Evolutionary conservation across 1,140 invertebrate genomes (phyloP).

Genomic region (Onthophagus taurus): DNA sequence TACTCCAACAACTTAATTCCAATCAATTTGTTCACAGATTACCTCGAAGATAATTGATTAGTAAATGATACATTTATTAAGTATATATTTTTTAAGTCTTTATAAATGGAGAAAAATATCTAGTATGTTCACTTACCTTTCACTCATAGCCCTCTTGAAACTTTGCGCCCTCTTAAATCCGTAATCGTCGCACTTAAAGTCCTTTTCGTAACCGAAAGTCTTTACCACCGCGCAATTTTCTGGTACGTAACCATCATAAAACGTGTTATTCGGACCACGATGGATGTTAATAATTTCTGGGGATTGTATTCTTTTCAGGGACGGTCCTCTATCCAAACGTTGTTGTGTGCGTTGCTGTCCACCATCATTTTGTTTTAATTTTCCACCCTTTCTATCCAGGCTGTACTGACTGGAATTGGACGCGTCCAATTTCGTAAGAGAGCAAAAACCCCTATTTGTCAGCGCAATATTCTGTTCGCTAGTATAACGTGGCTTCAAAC

Average conservation of each 20-base stretch:
- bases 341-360: conserved; percentile 25
- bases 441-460: conserved; percentile 26
- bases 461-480: conserved; percentile 23
- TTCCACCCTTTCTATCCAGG: conserved; percentile 24
- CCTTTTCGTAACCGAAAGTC: conserved; percentile 24
- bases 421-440: conserved; percentile 25
- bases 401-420: conserved; percentile 27
- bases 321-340: conserved; percentile 19
- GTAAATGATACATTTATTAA: too few relatives aligned
- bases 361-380: conserved; percentile 16
- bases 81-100: too few relatives aligned
- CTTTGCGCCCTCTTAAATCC: conserved; percentile 27
- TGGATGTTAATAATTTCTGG: conserved; percentile 36
- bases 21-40: too few relatives aligned
- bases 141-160: conserved; percentile 17
- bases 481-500: conserved; percentile 18
- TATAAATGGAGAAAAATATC: too few relatives aligned
- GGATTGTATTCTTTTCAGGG: conserved; percentile 28
- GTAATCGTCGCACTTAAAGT: conserved; percentile 31
- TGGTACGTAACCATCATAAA: conserved; percentile 28
- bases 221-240: conserved; percentile 25
- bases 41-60: too few relatives aligned
- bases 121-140: conserved; percentile 21
- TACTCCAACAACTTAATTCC: too few relatives aligned
- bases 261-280: conserved; percentile 24